Evolutionary conservation across 2,113 vertebrate species (phyloP).

Genomic region (Phodopus roborovskii): DNA sequence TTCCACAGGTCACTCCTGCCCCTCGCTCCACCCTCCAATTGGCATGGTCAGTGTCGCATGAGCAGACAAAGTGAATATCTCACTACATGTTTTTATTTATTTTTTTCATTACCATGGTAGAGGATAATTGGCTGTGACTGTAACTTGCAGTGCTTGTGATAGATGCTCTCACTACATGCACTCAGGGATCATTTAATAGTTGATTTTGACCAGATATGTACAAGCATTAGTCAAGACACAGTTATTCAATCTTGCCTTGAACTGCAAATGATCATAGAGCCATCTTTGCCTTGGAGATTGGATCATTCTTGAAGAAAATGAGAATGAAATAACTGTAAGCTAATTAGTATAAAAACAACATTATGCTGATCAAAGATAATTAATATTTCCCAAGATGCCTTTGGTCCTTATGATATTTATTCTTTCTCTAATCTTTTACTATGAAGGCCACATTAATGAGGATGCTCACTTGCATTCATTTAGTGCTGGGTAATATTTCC

Average conservation of each 20-base stretch:
- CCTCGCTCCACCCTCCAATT: too few species aligned
- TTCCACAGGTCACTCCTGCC: too few species aligned
- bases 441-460: neutral
- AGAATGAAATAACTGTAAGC: constrained; percentile 5
- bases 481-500: neutral
- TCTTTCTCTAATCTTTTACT: neutral
- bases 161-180: neutral
- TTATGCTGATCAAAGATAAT: neutral
- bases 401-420: neutral
- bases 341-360: neutral
- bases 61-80: too few species aligned
- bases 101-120: neutral
- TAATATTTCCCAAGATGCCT: neutral
- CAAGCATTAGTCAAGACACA: neutral
- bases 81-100: too few species aligned
- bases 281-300: neutral
- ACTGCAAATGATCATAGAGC: neutral
- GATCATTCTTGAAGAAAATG: neutral
- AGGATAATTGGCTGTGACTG: neutral
- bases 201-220: neutral
- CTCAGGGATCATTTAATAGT: constrained; percentile 8
- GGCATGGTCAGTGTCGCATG: too few species aligned
- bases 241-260: neutral
- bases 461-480: neutral
- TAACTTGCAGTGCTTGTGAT: neutral